phyloP scores from a whole-genome alignment of 2,113 vertebrate species.

The Rousettus leschenaultii region DNA sequence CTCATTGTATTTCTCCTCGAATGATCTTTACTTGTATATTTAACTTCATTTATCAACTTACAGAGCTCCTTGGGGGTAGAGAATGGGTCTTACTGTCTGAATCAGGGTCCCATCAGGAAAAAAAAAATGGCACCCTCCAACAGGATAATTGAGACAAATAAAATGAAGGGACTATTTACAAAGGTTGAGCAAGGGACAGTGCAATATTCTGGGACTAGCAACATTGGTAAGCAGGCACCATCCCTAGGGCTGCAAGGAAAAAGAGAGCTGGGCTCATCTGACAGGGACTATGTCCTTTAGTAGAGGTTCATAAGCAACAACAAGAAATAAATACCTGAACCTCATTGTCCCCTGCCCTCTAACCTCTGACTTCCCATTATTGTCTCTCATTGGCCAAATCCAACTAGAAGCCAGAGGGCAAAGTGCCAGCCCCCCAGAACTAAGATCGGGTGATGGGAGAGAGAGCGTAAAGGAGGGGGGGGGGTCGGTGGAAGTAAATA shows the following conservation, averaged over 20 bases:
- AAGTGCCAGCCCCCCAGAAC: not conserved
- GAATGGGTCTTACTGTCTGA: not conserved
- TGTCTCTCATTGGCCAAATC: not conserved
- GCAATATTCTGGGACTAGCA: not conserved
- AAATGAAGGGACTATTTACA: not conserved
- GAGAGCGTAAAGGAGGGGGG: not conserved
- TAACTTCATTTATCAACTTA: not conserved
- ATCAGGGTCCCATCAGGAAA: not conserved
- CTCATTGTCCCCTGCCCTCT: not conserved
- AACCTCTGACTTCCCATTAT: not conserved
- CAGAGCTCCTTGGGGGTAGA: not conserved
- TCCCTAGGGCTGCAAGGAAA: not conserved
- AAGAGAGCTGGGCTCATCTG: not conserved
- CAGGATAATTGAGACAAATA: not conserved
- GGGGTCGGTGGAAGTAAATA: not conserved
- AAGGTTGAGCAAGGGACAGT: not conserved
- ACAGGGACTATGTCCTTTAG: not conserved
- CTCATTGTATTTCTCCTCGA: not conserved
- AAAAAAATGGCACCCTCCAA: not conserved
- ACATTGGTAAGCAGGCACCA: not conserved
- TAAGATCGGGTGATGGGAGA: not conserved
- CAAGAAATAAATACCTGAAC: not conserved
- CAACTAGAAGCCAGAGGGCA: not conserved
- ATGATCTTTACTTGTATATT: not conserved
- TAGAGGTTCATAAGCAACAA: not conserved